Percentiles rank a stretch among this genome's conserved stretches.
Conservation (phyloP, 23 tunicate genomes). For the Clavelina lepadiformis region DNA sequence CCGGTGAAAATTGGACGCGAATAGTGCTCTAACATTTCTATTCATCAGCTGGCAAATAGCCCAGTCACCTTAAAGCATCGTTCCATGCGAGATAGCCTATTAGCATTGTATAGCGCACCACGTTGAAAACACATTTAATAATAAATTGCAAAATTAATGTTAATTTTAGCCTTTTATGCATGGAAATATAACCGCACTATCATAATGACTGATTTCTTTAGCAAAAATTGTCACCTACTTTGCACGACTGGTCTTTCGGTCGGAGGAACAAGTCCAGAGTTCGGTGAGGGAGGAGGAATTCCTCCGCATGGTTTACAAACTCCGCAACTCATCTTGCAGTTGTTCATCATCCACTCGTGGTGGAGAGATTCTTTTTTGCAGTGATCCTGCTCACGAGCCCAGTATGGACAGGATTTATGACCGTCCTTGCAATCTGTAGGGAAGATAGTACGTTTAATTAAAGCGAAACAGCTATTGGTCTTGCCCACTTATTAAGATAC, state of each 20-base stretch:
- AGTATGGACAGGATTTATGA: not conserved
- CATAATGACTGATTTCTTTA: too few species aligned
- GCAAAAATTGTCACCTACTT: too few species aligned
- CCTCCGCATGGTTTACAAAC: slow-evolving; percentile 8
- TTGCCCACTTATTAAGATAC: not conserved
- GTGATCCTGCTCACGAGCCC: not conserved
- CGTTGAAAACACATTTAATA: too few species aligned
- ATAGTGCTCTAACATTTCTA: too few species aligned
- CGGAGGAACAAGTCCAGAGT: not conserved
- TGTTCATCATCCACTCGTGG: slow-evolving; percentile 14
- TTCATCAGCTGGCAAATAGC: too few species aligned
- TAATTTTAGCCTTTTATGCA: too few species aligned
- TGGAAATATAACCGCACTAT: too few species aligned
- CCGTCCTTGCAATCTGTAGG: slow-evolving; percentile 12
- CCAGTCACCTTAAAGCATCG: too few species aligned
- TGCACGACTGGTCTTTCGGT: too few species aligned
- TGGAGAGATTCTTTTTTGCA: slow-evolving; percentile 7
- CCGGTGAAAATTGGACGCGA: not conserved
- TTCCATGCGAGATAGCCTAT: too few species aligned
- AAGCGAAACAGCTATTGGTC: not conserved
- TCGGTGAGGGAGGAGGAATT: slow-evolving; percentile 15
- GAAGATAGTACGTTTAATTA: not conserved
- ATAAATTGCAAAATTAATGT: too few species aligned
- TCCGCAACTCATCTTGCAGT: slow-evolving; percentile 9
- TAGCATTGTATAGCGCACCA: too few species aligned